Base-by-base conservation (phyloP, 2,797 vertebrate genomes). In the Botia almorhae region DNA sequence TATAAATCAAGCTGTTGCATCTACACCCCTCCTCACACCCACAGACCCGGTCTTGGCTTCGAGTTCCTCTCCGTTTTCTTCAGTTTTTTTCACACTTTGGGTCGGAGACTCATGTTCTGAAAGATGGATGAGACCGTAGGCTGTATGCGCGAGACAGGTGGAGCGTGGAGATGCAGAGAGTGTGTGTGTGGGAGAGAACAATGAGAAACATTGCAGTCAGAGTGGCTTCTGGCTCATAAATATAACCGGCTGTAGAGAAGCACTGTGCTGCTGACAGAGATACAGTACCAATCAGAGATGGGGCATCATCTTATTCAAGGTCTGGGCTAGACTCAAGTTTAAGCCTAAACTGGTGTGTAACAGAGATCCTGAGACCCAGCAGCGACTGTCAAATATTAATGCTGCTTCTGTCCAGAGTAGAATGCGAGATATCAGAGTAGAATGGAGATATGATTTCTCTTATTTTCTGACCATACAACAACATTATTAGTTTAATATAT, bases 71-170 rank as follows among this genome's bases (percentile, higher is more conserved):
- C n/a, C n/a, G n/a, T n/a, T n/a, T n/a, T n/a, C n/a, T n/a, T n/a
- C n/a, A n/a, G n/a, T n/a, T n/a, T 63, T 68, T 79, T 43, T 73
- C 76, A 71, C 76, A 63, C 72, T 75, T 74, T 81, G 17, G 21
- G 50, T 58, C 53, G 33, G 67, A 60, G 58, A 48, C 63, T 61
- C 46, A 51, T 61, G 33, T 65, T 76, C 39, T 78, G 51, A 71
- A 65, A 79, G 69, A 69, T 63, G 67, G 76, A 74, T 78, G 71
- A 78, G 53, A 60, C 74, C 7, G 74, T 56, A 77, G 80, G 69
- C 60, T 78, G 19, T 51, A 73, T 58, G 67, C 60, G 76, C 36
- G 76, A 78, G 67, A 78, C 56, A 69, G 67, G 33, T 55, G 33
- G 76, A 65, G 33, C 7, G 21, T 29, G 2, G 23, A 14, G 51